A percentile compares a stretch with the other conserved stretches of the same genome.
Evolutionary conservation across 2,888 invertebrate species (phyloP).

Genomic region (Rotaria socialis): DNA sequence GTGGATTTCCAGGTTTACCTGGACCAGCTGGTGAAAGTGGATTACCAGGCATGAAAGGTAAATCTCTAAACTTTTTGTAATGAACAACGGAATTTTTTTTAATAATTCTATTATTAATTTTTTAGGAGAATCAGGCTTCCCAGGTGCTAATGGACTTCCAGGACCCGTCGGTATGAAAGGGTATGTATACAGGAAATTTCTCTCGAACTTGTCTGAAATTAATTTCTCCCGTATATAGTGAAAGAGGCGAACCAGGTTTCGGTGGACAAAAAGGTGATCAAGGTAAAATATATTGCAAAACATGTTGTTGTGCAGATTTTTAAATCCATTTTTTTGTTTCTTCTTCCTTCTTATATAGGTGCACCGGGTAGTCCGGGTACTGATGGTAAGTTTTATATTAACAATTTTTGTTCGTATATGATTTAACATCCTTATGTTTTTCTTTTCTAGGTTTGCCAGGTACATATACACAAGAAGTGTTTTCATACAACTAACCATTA

Average conservation of each 20-base stretch:
- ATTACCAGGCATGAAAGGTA: slow-evolving; percentile 50
- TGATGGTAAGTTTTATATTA: neutral
- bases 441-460: neutral
- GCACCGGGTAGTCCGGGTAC: neutral
- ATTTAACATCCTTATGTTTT: neutral
- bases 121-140: slow-evolving; percentile 50
- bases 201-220: neutral
- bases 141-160: slow-evolving; percentile 47
- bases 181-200: neutral
- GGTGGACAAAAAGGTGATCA: slow-evolving; percentile 42
- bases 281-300: neutral
- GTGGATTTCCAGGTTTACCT: neutral
- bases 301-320: too few relatives aligned
- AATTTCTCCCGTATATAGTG: neutral
- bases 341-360: neutral
- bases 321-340: neutral
- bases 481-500: neutral
- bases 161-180: slow-evolving; percentile 47
- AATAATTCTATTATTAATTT: slow-evolving; percentile 37
- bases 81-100: slow-evolving; percentile 48
- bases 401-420: too few relatives aligned
- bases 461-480: neutral
- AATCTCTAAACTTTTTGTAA: slow-evolving; percentile 17
- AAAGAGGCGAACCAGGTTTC: slow-evolving; percentile 40
- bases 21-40: slow-evolving; percentile 47